Base-by-base conservation (phyloP, 2,113 vertebrate species). In the Dicentrarchus labrax region DNA sequence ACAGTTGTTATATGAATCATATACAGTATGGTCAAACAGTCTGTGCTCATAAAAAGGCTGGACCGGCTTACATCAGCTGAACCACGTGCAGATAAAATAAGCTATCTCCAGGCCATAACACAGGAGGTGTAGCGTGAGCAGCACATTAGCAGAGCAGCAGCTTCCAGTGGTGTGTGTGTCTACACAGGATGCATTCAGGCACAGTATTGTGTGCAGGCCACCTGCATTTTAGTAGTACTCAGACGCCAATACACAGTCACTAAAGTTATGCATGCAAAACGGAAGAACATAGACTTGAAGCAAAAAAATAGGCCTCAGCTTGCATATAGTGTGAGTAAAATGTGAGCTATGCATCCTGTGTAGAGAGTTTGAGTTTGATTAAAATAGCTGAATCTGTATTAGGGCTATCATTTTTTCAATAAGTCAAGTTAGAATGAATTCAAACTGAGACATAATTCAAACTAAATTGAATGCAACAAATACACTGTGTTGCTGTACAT, bases 1-100 rank as follows among this genome's bases (percentile, higher is more conserved):
- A 64, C 38, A 61, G 45, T 75, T 54, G 66, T 59, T 64, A 53
- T 65, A 61, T 71, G 45, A 78, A 75, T 83, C 38, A 81, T 59
- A 39, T 61, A 59, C 21, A 43, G 75, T 61, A 56, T 53, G 10
- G 36, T 60, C 36, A 78, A 60, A 48, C 3, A 0, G 56, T 36
- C 22, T 69, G 47, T 41, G 38, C 39, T 76, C 24, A 47, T 62
- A 47, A 76, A 62, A 67, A 71, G 24, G 7, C 19, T 19, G 19
- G 21, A 56, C 39, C 38, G 38, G n/a, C 56, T 70, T 12, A 3
- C 10, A 57, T 70, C 7, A 48, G 39, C 24, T 21, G 10, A 57
- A 57, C 65, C 39, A 62, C 7, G 8, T 53, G 53, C 7, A 54
- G 21, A 66, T 72, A 9, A 60, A 59, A 43, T 59, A 59, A 66